Evolutionary conservation across 2,888 invertebrate genomes (phyloP).

Genomic region (Pristionchus fissidentatus): DNA sequence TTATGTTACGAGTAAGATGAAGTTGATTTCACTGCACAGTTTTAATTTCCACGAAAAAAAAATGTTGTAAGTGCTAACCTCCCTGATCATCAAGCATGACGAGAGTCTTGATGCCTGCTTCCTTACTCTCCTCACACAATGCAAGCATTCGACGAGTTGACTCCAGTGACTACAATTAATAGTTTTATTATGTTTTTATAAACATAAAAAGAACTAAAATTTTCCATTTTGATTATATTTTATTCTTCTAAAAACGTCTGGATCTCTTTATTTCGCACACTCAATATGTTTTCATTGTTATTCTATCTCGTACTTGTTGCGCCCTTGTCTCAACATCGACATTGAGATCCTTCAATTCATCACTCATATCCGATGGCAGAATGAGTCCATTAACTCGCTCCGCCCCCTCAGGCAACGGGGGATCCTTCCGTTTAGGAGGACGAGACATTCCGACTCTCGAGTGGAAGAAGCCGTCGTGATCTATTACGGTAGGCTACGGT

Average conservation of each 20-base stretch:
- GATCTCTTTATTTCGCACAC: not conserved
- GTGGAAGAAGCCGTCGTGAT: slow-evolving; percentile 11
- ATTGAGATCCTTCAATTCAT: slow-evolving; percentile 72
- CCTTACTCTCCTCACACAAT: slow-evolving; percentile 77
- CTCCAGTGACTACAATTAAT: slow-evolving; percentile 76
- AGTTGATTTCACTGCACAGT: no score
- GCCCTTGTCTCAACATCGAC: slow-evolving; percentile 69
- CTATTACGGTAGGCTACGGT: not conserved
- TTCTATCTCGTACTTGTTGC: slow-evolving; percentile 54
- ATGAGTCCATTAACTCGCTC: slow-evolving; percentile 69
- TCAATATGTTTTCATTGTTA: not conserved
- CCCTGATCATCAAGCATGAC: slow-evolving; percentile 76
- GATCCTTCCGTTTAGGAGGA: slow-evolving; percentile 16
- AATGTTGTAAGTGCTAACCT: slow-evolving; percentile 66
- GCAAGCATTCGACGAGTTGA: slow-evolving; percentile 76
- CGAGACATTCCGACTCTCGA: slow-evolving; percentile 1
- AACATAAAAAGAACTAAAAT: not conserved
- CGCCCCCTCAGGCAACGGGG: slow-evolving; percentile 52
- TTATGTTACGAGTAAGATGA: no score
- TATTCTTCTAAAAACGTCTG: not conserved
- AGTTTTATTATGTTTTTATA: not conserved
- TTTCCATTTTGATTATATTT: not conserved
- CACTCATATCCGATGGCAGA: slow-evolving; percentile 73
- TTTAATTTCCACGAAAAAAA: no score
- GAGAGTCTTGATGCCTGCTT: slow-evolving; percentile 76